phyloP scores from a whole-genome alignment of 2,888 invertebrate species.

The Cantharis flavilabris region DNA sequence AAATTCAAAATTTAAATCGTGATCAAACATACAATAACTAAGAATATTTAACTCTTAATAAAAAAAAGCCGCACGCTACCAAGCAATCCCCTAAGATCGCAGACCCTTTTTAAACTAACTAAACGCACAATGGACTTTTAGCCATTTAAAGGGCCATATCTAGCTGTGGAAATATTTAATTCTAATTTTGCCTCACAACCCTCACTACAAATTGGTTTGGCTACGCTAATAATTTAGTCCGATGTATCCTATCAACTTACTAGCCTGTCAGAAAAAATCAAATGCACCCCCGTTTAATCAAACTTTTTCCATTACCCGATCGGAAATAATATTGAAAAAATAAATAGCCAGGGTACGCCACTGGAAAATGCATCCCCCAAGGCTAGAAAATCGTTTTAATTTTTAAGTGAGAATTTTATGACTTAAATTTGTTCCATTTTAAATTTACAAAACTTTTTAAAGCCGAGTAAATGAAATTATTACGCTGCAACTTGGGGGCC shows the following conservation, averaged over 20 bases:
- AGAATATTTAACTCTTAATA: conserved; percentile 42
- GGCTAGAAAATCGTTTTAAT: not conserved
- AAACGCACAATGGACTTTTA: conserved; percentile 45
- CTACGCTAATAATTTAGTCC: conserved; percentile 45
- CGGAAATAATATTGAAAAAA: not conserved
- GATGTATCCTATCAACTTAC: not conserved
- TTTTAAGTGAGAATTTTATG: not conserved
- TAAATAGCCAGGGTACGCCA: not conserved
- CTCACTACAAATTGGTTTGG: conserved; percentile 50
- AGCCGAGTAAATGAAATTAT: not conserved
- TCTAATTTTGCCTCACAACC: conserved; percentile 33
- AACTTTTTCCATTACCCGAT: not conserved
- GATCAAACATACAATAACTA: conserved; percentile 34
- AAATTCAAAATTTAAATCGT: conserved; percentile 41
- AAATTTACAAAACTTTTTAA: conserved; percentile 1
- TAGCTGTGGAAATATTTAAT: conserved; percentile 48
- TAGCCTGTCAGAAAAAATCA: not conserved
- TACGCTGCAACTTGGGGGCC: not conserved
- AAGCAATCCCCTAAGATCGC: conserved; percentile 28
- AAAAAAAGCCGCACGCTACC: conserved; percentile 41
- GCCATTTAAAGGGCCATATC: conserved; percentile 47
- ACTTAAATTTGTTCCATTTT: not conserved
- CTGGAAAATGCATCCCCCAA: not conserved
- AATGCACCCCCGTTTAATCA: not conserved
- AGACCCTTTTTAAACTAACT: conserved; percentile 40